A percentile compares a stretch with the other conserved stretches of the same genome.
phyloP scores from a whole-genome alignment of 2,888 invertebrate species.

The Allophyes oxyacanthae region DNA sequence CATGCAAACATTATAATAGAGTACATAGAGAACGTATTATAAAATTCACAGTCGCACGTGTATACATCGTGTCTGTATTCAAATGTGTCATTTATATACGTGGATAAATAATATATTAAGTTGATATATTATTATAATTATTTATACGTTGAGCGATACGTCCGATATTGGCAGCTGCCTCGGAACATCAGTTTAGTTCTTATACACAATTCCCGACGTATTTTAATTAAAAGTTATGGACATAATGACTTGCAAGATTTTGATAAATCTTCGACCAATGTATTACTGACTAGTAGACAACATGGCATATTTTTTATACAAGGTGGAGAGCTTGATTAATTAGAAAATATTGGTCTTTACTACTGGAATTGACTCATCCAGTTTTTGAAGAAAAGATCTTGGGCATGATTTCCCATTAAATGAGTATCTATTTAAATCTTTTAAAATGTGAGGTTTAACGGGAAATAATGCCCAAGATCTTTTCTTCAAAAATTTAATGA shows the following conservation, averaged over 20 bases:
- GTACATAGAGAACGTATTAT: conserved; percentile 34
- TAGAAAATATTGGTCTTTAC: too few relatives aligned
- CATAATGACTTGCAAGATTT: conserved; percentile 33
- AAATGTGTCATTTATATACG: conserved; percentile 49
- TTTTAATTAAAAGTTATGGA: conserved; percentile 52
- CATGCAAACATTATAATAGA: conserved; percentile 25
- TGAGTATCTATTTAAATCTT: too few relatives aligned
- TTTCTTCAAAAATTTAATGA: too few relatives aligned
- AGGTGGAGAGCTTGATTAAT: too few relatives aligned
- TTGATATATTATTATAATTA: conserved; percentile 1
- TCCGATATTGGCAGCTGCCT: conserved; percentile 32
- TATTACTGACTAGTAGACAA: conserved; percentile 21
- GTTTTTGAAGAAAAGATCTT: too few relatives aligned
- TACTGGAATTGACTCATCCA: too few relatives aligned
- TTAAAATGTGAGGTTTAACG: too few relatives aligned
- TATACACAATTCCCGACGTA: conserved; percentile 38
- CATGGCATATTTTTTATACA: too few relatives aligned
- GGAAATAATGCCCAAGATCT: too few relatives aligned
- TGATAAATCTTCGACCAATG: conserved; percentile 44
- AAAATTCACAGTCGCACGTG: conserved; percentile 55
- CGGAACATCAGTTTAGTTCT: conserved; percentile 43
- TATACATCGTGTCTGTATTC: conserved; percentile 58
- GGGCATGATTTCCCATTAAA: too few relatives aligned
- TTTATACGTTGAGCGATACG: conserved; percentile 17
- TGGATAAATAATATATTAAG: conserved; percentile 10